phyloP scores from a whole-genome alignment of 2,888 invertebrate species.

The Xanthostigma xanthostigma region DNA sequence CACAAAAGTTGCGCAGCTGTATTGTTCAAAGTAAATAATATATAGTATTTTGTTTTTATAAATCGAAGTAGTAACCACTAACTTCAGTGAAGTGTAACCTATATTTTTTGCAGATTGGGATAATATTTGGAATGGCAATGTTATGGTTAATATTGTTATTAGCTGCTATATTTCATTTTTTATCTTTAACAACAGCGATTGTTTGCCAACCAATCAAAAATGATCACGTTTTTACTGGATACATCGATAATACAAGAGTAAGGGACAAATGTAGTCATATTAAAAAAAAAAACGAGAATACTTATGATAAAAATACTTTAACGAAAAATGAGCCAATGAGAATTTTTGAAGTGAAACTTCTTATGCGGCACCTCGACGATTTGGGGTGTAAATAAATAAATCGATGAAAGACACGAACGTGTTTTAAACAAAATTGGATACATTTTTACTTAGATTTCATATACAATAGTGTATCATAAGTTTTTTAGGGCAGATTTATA shows the following conservation, averaged over 20 bases:
- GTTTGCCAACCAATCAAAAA: slow-evolving; percentile 11
- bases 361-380: too few species aligned
- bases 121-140: slow-evolving; percentile 6
- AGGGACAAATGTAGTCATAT: slow-evolving; percentile 8
- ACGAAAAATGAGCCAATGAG: too few species aligned
- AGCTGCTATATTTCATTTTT: slow-evolving; percentile 9
- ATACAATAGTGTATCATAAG: too few species aligned
- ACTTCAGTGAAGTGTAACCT: neutral
- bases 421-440: too few species aligned
- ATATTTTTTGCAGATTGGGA: slow-evolving; percentile 5
- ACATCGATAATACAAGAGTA: slow-evolving; percentile 13
- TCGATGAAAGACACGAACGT: too few species aligned
- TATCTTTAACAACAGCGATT: slow-evolving; percentile 10
- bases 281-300: too few species aligned
- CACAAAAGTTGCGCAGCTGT: neutral
- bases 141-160: slow-evolving; percentile 13
- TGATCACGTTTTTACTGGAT: slow-evolving; percentile 11
- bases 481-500: too few species aligned
- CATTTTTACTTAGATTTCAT: too few species aligned
- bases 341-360: too few species aligned
- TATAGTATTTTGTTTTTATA: neutral
- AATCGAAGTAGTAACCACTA: neutral
- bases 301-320: too few species aligned
- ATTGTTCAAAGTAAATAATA: neutral
- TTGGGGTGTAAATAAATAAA: too few species aligned